These are phyloP conservation scores for Acrocephalus kingi DNA, from an alignment of 2,113 vertebrate genomes.

Conservation along the genomic window DNA sequence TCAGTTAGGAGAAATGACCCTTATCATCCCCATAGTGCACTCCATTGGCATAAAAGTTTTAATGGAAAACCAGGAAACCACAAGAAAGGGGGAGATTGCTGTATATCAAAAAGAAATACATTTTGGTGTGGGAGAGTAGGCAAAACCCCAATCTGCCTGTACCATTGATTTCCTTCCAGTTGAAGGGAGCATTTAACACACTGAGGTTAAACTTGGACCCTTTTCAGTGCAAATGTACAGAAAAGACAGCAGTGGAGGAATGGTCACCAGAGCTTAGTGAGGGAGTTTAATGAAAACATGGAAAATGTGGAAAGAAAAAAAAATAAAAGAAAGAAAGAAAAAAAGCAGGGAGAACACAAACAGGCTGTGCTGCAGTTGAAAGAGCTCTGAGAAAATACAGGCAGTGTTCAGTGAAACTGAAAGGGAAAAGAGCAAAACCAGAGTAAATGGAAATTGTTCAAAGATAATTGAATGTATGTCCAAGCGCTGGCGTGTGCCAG, in stretches of 20 bases:
- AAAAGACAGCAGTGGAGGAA: conserved; percentile 5
- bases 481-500: conserved; percentile 28
- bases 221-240: neutral
- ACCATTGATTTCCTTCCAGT: conserved; percentile 24
- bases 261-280: neutral
- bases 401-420: conserved; percentile 51
- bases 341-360: neutral
- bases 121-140: neutral
- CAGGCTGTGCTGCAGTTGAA: neutral
- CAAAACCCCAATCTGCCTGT: neutral
- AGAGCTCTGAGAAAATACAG: conserved; percentile 36
- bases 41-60: neutral
- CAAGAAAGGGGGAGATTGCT: neutral
- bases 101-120: neutral
- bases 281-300: conserved; percentile 24
- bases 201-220: neutral
- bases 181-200: conserved; percentile 16
- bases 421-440: conserved; percentile 41
- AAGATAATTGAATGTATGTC: conserved; percentile 72
- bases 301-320: neutral
- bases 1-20: neutral
- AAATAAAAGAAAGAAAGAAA: neutral
- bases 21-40: neutral
- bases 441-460: conserved; percentile 68
- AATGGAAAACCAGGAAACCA: neutral